Conservation (phyloP, 53 echinoderm and acorn worm genomes). For the Holothuria scabra region DNA sequence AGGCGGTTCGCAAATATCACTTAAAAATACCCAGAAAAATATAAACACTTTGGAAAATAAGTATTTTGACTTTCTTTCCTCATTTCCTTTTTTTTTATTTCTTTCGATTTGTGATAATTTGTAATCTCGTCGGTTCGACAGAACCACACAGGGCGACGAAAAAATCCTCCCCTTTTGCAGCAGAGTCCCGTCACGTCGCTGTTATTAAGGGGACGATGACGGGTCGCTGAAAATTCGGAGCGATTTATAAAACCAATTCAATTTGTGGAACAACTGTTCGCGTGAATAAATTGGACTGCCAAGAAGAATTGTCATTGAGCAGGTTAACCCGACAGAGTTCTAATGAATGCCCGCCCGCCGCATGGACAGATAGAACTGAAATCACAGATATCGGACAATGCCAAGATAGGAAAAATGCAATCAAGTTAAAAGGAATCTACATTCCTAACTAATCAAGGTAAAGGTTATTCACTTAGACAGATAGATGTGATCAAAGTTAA, state of each 20-base stretch:
- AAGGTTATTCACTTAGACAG: no score
- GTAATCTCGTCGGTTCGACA: conserved; percentile 28
- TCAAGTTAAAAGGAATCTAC: conserved; percentile 5
- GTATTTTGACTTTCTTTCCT: not conserved
- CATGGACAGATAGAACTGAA: no score
- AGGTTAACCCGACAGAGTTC: no score
- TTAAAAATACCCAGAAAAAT: no score
- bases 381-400: conserved; percentile 12
- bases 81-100: not conserved
- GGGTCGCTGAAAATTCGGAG: conserved; percentile 16
- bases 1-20: no score
- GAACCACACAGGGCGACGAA: conserved; percentile 30
- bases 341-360: no score
- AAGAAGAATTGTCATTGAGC: conserved; percentile 14
- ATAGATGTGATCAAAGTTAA: no score
- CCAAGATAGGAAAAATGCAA: not conserved
- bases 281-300: conserved; percentile 27
- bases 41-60: no score
- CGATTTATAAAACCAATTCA: conserved; percentile 38
- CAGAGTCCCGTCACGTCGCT: no score
- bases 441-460: no score
- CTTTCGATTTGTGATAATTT: not conserved
- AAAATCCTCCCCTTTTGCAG: no score
- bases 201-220: conserved; percentile 16
- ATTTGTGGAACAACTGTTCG: conserved; percentile 43